Evolutionary conservation across 2,113 vertebrate genomes (phyloP), one percentile per base, ranked within the genome.

Genomic region (Lanius ludovicianus): DNA sequence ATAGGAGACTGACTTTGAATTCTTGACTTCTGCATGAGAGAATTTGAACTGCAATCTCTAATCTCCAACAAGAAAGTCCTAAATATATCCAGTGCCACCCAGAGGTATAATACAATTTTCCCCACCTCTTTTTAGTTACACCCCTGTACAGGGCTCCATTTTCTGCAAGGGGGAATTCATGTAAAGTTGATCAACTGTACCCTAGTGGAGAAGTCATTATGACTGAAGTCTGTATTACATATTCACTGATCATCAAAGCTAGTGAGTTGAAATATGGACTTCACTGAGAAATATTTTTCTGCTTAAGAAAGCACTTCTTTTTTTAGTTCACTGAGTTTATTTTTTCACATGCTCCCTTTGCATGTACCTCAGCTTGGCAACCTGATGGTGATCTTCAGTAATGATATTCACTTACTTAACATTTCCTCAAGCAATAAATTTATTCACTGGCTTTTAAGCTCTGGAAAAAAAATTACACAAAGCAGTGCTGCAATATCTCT

Each of bases 351-450:
- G 28, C 31, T 86, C 21, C 47, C 30, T 77, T 67, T 80, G 33
- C 3, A 1, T 46, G 30, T 63, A 74, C 41, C n/a, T 95, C 71
- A 88, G 41, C n/a, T 86, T 90, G 67, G 71, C 33, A 87, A 71
- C 17, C 39, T 67, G 73, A 87, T 77, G 63, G 73, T 74, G 78
- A 64, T 95, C 75, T 93, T 89, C 47, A 78, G 15, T 79, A 89
- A 82, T 49, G 44, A 74, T 46, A 84, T 69, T 90, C 60, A 87
- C 31, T 86, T 64, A 62, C 17, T 89, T 79, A 81, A 83, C 56
- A 95, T 86, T 86, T 87, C 70, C 53, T 81, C 65, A 87, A 90
- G 80, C 59, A 93, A 47, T 15, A 92, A 73, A 94, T 92, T 68
- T 91, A 57, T 89, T 86, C 84, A 55, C 57, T 59, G 14, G 11